Conservation (phyloP, 2,113 vertebrate species). For the Mionectes macconnelli region DNA sequence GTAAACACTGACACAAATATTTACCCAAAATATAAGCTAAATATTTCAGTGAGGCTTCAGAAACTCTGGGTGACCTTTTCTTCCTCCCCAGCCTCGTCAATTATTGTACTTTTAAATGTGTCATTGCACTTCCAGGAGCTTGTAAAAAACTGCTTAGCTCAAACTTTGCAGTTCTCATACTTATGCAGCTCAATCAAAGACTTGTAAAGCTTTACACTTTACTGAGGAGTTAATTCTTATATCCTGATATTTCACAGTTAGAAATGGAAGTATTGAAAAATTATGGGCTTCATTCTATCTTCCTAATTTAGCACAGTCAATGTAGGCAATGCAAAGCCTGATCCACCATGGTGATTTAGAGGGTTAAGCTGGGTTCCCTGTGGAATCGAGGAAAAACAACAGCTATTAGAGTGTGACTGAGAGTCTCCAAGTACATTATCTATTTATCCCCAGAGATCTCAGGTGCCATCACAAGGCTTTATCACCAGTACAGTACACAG, state of each 20-base stretch:
- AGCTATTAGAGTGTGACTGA: background rate
- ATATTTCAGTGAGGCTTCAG: background rate
- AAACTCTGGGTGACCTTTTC: conserved; percentile 1
- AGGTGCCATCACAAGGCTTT: background rate
- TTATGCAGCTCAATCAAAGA: background rate
- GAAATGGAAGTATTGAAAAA: background rate
- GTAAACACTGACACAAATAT: background rate
- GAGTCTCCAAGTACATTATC: background rate
- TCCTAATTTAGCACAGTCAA: background rate
- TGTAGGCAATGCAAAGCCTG: background rate
- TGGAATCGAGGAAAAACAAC: background rate
- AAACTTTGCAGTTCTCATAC: background rate
- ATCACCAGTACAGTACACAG: background rate
- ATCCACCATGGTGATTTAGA: background rate
- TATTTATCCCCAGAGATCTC: background rate
- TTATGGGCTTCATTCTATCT: background rate
- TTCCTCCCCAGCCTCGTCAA: background rate
- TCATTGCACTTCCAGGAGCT: background rate
- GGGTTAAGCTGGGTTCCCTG: background rate
- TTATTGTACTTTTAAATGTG: background rate
- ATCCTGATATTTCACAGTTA: background rate
- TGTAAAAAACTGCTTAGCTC: background rate
- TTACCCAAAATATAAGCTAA: background rate
- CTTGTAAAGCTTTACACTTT: background rate
- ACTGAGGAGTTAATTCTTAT: background rate